Conservation (phyloP, 2,888 invertebrate species). For the Syrphus vitripennis region DNA sequence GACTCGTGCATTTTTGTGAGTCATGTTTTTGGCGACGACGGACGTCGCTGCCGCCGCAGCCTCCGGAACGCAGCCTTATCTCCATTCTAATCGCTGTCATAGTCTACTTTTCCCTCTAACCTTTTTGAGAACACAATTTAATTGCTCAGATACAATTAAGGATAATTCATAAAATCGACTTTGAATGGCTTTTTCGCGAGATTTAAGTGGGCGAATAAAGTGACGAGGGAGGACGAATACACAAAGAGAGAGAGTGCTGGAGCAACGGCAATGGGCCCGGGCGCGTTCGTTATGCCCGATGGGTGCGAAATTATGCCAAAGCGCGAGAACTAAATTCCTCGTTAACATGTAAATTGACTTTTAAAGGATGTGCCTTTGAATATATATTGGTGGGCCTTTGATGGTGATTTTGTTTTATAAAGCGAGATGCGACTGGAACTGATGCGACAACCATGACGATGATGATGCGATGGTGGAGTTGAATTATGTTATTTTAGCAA, state of each 20-base stretch:
- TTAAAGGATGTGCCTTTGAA: constrained; percentile 68
- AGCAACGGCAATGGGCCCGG: neutral
- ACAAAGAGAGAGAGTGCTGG: neutral
- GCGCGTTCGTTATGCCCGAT: constrained; percentile 48
- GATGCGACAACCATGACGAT: neutral
- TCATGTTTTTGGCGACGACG: constrained; percentile 29
- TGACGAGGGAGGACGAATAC: neutral
- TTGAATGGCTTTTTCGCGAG: constrained; percentile 67
- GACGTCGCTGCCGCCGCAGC: neutral
- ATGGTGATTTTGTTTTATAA: constrained; percentile 42
- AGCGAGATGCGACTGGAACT: neutral
- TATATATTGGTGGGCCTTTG: constrained; percentile 57
- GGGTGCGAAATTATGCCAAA: constrained; percentile 68
- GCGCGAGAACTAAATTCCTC: constrained; percentile 73
- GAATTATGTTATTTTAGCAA: constrained; percentile 10
- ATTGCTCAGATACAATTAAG: constrained; percentile 71
- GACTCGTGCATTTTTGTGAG: constrained; percentile 56
- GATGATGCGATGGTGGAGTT: neutral
- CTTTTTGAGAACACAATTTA: constrained; percentile 67
- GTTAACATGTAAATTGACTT: constrained; percentile 74
- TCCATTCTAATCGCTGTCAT: constrained; percentile 7
- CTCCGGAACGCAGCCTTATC: neutral
- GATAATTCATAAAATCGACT: constrained; percentile 71
- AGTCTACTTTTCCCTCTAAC: constrained; percentile 47
- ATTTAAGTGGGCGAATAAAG: constrained; percentile 47